A percentile compares a stretch with the other conserved stretches of the same genome.
Conservation (phyloP, 2,113 vertebrate species). For the Halcyon senegalensis region DNA sequence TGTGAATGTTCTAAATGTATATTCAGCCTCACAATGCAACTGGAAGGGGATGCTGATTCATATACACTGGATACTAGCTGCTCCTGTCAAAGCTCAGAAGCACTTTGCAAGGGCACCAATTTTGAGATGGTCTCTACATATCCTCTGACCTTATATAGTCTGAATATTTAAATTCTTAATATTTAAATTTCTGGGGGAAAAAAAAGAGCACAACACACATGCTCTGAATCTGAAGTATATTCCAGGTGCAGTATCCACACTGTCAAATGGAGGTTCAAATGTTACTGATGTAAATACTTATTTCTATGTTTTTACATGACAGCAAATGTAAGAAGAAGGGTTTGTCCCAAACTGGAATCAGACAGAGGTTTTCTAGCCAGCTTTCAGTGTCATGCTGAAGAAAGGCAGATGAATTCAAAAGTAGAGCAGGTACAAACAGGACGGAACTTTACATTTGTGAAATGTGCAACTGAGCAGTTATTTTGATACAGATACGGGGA, state of each 20-base stretch:
- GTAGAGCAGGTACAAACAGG: background rate
- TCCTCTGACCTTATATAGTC: background rate
- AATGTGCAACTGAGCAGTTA: background rate
- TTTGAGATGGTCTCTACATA: background rate
- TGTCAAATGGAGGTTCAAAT: background rate
- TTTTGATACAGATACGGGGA: background rate
- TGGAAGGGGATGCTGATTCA: background rate
- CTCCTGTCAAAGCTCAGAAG: background rate
- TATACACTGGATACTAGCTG: too few species aligned
- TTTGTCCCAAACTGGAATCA: background rate
- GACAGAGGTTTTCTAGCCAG: background rate
- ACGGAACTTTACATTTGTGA: background rate
- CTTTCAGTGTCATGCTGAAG: background rate
- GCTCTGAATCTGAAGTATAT: background rate
- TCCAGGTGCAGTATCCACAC: background rate
- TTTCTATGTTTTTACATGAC: background rate
- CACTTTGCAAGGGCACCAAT: background rate
- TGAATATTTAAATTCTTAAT: background rate
- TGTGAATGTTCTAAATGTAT: background rate
- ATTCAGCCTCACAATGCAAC: background rate
- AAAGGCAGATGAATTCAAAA: background rate
- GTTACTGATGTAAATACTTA: background rate
- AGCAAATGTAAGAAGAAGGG: background rate
- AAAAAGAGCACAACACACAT: background rate
- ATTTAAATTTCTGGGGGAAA: background rate